Evolutionary conservation across 1,140 invertebrate species (phyloP).

Genomic region (Diachasma alloeum): DNA sequence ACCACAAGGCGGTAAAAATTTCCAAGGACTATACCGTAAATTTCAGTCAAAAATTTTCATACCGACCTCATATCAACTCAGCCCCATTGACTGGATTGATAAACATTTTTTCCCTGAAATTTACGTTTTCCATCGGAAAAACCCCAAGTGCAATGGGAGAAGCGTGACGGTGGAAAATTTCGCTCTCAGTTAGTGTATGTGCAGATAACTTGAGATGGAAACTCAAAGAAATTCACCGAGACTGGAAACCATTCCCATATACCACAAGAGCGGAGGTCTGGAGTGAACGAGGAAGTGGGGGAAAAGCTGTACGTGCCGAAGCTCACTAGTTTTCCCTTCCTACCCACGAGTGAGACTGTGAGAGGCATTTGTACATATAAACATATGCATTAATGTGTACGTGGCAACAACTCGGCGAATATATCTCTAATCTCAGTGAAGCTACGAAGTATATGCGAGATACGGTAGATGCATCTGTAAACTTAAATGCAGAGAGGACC

Average conservation of each 20-base stretch:
- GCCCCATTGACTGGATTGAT: too few relatives aligned
- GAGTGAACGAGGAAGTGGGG: neutral
- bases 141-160: too few relatives aligned
- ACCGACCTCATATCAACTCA: too few relatives aligned
- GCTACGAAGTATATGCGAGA: neutral
- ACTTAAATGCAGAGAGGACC: neutral
- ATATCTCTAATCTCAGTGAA: slow-evolving; percentile 25
- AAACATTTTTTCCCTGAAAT: too few relatives aligned
- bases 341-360: neutral
- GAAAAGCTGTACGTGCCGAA: slow-evolving; percentile 12
- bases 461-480: slow-evolving; percentile 3
- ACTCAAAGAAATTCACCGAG: slow-evolving; percentile 19
- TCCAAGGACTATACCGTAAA: too few relatives aligned
- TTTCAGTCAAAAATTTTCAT: too few relatives aligned
- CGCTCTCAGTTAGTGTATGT: neutral
- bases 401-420: slow-evolving; percentile 19
- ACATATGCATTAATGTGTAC: slow-evolving; percentile 25
- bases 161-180: neutral
- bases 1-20: too few relatives aligned
- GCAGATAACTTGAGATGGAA: neutral
- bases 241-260: neutral
- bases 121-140: too few relatives aligned
- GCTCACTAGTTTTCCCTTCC: neutral
- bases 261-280: too few relatives aligned
- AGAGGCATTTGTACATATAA: slow-evolving; percentile 2